These are phyloP conservation scores for Dicrostonyx torquatus DNA, from an alignment of 2,797 vertebrate species.

Conservation along the genomic window DNA sequence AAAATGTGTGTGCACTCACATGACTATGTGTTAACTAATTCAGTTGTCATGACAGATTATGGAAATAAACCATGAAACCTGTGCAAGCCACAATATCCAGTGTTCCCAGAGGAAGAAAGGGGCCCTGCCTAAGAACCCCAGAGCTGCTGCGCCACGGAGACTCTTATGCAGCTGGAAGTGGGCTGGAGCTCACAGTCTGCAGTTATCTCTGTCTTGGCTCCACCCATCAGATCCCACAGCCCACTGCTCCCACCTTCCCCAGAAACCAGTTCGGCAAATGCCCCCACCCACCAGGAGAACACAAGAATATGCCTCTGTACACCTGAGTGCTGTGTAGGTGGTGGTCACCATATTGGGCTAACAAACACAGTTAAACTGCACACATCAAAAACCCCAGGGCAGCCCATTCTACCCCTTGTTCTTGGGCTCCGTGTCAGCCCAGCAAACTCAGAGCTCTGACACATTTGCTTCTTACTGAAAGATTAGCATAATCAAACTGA, in stretches of 20 bases:
- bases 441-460: rapidly evolving
- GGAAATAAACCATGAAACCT: neutral
- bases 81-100: rapidly evolving
- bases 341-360: rapidly evolving
- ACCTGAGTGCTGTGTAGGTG: rapidly evolving
- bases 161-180: rapidly evolving
- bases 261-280: neutral
- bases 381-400: neutral
- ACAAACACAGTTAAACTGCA: neutral
- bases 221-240: rapidly evolving
- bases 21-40: neutral
- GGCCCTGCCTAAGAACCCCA: neutral
- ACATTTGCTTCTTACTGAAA: rapidly evolving
- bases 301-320: rapidly evolving
- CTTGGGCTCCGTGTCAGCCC: rapidly evolving
- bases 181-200: rapidly evolving
- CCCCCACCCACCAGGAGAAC: no score
- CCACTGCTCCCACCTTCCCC: neutral
- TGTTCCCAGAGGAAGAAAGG: neutral
- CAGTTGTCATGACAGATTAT: neutral
- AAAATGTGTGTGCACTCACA: rapidly evolving
- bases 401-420: rapidly evolving
- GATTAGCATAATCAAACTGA: rapidly evolving
- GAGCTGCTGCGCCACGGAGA: rapidly evolving
- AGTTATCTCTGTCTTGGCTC: neutral